phyloP scores from a whole-genome alignment of 2,888 invertebrate species.

The Erannis defoliaria region DNA sequence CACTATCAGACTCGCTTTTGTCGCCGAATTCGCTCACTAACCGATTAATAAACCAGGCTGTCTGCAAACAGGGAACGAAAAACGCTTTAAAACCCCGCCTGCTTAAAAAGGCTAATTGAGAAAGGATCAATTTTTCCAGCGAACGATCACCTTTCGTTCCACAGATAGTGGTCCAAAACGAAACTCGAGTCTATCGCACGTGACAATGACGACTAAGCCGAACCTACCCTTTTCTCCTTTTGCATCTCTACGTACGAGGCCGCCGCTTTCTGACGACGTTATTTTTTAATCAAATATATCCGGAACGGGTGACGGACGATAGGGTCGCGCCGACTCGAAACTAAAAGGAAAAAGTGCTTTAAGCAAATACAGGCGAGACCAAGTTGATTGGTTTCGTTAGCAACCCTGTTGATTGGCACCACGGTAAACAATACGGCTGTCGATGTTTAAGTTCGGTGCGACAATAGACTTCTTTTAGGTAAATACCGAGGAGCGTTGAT shows the following conservation, averaged over 20 bases:
- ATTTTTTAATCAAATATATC: conserved; percentile 88
- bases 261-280: conserved; percentile 85
- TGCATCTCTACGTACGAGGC: conserved; percentile 66
- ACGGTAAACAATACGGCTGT: conserved; percentile 81
- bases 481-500: conserved; percentile 64
- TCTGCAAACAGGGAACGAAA: conserved; percentile 58
- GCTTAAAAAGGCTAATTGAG: conserved; percentile 50
- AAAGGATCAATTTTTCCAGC: conserved; percentile 51
- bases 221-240: conserved; percentile 77
- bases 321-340: conserved; percentile 82
- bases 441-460: conserved; percentile 82
- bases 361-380: conserved; percentile 87
- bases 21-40: conserved; percentile 68
- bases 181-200: conserved; percentile 68
- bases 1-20: conserved; percentile 78
- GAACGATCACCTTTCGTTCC: conserved; percentile 62
- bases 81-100: conserved; percentile 43
- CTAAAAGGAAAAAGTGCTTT: conserved; percentile 83
- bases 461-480: conserved; percentile 79
- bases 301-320: conserved; percentile 84
- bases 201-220: conserved; percentile 85
- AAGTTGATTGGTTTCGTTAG: conserved; percentile 87
- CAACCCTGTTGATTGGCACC: conserved; percentile 85
- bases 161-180: conserved; percentile 77
- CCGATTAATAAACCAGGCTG: conserved; percentile 75